Evolutionary conservation across 2,888 invertebrate species (phyloP).

Genomic region (Apodemia mormo): DNA sequence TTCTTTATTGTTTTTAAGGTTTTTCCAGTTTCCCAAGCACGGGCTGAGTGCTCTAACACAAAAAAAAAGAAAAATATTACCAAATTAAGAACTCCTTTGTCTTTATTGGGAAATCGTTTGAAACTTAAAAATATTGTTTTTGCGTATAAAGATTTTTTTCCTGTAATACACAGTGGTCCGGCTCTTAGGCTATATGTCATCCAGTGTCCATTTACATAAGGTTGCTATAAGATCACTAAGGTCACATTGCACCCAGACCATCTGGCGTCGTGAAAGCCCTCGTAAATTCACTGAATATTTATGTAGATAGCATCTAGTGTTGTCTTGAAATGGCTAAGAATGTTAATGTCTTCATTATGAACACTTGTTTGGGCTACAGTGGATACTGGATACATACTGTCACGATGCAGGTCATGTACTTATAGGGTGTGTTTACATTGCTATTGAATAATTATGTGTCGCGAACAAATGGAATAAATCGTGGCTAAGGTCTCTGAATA

Average conservation of each 20-base stretch:
- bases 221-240: conserved; percentile 27
- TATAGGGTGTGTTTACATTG: conserved; percentile 41
- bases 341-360: conserved; percentile 66
- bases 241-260: conserved; percentile 45
- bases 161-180: no score
- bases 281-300: conserved; percentile 40
- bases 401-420: conserved; percentile 42
- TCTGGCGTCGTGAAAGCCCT: conserved; percentile 52
- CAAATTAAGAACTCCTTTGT: no score
- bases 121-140: no score
- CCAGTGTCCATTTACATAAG: not conserved
- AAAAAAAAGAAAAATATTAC: no score
- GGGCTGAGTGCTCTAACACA: no score
- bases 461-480: conserved; percentile 36
- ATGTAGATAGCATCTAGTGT: conserved; percentile 31
- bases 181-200: no score
- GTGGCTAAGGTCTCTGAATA: conserved; percentile 28
- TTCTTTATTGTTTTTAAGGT: no score
- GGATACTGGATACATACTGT: conserved; percentile 39
- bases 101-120: no score
- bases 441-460: conserved; percentile 42
- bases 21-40: no score
- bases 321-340: conserved; percentile 51
- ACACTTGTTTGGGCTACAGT: conserved; percentile 43
- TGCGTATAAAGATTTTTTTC: no score